These are phyloP conservation scores for Elgaria multicarinata DNA, from an alignment of 2,113 vertebrate species.

Conservation along the genomic window DNA sequence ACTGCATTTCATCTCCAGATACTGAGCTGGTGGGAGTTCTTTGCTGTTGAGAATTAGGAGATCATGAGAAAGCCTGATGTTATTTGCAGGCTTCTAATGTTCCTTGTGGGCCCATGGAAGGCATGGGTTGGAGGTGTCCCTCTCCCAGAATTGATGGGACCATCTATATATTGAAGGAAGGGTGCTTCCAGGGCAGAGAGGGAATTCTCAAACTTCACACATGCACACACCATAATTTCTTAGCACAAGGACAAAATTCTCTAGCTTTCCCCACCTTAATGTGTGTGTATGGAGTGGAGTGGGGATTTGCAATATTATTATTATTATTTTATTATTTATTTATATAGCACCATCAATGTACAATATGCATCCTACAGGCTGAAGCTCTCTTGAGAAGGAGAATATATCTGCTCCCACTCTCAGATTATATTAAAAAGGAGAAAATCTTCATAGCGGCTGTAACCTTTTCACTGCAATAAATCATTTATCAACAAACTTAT, in stretches of 20 bases:
- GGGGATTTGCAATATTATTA: no score
- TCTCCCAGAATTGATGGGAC: neutral
- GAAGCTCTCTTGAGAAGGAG: neutral
- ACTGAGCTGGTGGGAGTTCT: neutral
- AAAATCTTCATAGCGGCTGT: neutral
- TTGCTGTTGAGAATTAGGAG: neutral
- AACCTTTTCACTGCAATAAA: neutral
- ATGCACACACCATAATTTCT: no score
- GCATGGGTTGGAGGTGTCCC: neutral
- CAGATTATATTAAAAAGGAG: neutral
- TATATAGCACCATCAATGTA: no score
- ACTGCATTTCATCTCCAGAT: no score
- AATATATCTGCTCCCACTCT: neutral
- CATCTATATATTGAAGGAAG: neutral
- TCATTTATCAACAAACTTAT: neutral
- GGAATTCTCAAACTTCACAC: neutral
- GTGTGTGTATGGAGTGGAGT: no score
- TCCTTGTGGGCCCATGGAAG: neutral
- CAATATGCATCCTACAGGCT: no score
- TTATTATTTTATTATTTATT: no score
- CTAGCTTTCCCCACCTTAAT: neutral
- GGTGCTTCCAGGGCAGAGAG: neutral
- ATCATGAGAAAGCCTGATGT: neutral
- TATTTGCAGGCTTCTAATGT: neutral
- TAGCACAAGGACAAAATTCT: neutral